phyloP scores from a whole-genome alignment of 2,113 vertebrate species.

The Recurvirostra avosetta region DNA sequence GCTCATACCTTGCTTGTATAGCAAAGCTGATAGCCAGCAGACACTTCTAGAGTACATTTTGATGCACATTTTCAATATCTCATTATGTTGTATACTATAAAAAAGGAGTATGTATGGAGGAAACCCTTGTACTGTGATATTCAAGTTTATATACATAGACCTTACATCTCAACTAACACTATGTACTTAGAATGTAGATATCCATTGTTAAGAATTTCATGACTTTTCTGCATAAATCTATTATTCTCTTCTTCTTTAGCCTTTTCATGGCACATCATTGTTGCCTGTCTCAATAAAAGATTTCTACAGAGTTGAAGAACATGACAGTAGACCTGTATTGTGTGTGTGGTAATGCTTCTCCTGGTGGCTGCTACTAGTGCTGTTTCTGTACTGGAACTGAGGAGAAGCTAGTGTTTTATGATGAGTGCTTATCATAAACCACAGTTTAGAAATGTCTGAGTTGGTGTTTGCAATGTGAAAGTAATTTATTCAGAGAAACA shows the following conservation, averaged over 20 bases:
- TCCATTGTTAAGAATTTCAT: not conserved
- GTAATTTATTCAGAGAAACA: slow-evolving; percentile 23
- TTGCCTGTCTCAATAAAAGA: not conserved
- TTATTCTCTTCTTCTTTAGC: not conserved
- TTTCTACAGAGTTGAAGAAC: not conserved
- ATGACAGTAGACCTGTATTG: not conserved
- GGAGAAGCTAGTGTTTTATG: not conserved
- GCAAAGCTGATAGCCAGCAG: not conserved
- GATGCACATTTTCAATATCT: not conserved
- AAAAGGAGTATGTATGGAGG: not conserved
- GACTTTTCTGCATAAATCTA: not conserved
- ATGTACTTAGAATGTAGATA: not conserved
- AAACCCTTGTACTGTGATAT: not conserved
- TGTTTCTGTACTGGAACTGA: not conserved
- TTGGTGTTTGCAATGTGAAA: not conserved
- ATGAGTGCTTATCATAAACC: not conserved
- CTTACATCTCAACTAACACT: not conserved
- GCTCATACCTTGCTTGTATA: not conserved
- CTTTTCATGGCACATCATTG: not conserved
- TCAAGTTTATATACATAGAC: not conserved
- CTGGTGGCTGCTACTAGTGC: not conserved
- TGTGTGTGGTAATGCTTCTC: not conserved
- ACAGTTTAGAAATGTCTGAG: not conserved
- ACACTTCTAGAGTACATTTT: not conserved
- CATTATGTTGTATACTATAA: not conserved